Conservation (phyloP, 2,113 vertebrate species). For the Nymphicus hollandicus region DNA sequence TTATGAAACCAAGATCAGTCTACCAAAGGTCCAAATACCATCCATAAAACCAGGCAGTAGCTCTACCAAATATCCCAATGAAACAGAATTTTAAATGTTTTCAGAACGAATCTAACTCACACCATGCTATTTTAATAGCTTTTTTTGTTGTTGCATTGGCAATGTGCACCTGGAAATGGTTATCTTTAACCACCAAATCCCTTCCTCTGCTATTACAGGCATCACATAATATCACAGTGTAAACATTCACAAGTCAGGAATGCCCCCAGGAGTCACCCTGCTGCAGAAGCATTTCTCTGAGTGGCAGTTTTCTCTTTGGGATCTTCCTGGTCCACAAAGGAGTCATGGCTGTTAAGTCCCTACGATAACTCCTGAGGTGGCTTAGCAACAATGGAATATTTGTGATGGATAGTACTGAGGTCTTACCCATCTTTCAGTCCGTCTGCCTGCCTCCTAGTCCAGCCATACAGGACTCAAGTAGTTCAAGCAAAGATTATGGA, state of each 20-base stretch:
- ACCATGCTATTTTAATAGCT: accelerated
- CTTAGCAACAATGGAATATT: background rate
- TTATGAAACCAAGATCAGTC: background rate
- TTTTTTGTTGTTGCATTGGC: background rate
- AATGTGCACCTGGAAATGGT: background rate
- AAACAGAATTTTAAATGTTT: background rate
- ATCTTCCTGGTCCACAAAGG: background rate
- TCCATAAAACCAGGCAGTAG: background rate
- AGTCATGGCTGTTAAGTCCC: accelerated
- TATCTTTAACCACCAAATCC: background rate
- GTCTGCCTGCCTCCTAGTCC: background rate
- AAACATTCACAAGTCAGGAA: background rate
- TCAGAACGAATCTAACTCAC: background rate
- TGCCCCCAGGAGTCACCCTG: background rate
- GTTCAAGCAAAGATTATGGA: background rate
- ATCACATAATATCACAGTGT: background rate
- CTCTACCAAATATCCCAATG: background rate
- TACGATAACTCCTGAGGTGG: background rate
- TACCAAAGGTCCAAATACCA: background rate
- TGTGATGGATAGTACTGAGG: background rate
- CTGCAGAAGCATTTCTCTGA: background rate
- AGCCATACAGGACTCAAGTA: background rate
- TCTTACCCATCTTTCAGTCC: background rate
- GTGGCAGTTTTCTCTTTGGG: background rate
- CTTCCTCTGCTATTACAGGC: background rate